Evolutionary conservation across 35 echinoderm and acorn worm genomes (phyloP).

Genomic region (Amphiura filiformis): DNA sequence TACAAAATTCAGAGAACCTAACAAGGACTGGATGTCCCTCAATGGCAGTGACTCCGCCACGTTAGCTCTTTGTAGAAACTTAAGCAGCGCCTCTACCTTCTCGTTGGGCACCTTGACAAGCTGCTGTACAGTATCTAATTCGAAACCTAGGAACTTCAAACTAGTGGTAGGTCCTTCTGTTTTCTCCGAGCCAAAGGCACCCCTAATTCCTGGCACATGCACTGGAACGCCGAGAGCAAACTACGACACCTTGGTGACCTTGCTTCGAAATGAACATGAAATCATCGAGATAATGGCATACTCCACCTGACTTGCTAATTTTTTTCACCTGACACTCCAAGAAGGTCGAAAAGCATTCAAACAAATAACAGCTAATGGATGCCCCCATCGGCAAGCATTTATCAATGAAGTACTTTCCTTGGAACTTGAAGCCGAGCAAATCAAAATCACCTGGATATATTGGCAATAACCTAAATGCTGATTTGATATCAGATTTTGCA

Average conservation of each 20-base stretch:
- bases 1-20: slow-evolving; percentile 38
- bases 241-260: not conserved
- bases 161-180: slow-evolving; percentile 10
- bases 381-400: slow-evolving; percentile 15
- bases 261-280: not conserved
- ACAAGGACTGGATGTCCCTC: not conserved
- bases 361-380: not conserved
- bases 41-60: not conserved
- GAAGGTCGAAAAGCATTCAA: not conserved
- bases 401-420: slow-evolving; percentile 19
- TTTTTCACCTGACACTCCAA: not conserved
- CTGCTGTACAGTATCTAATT: not conserved
- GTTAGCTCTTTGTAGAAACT: not conserved
- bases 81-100: not conserved
- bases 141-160: not conserved
- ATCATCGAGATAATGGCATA: not conserved
- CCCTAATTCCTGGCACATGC: slow-evolving; percentile 31
- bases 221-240: not conserved
- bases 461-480: slow-evolving; percentile 35
- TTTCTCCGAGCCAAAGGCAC: slow-evolving; percentile 48
- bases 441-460: slow-evolving; percentile 24
- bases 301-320: not conserved
- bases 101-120: not conserved
- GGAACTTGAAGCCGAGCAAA: slow-evolving; percentile 25
- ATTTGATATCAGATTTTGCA: slow-evolving; percentile 52